Evolutionary conservation across 1,140 invertebrate genomes (phyloP).

Genomic region (Lepidurus packardi): DNA sequence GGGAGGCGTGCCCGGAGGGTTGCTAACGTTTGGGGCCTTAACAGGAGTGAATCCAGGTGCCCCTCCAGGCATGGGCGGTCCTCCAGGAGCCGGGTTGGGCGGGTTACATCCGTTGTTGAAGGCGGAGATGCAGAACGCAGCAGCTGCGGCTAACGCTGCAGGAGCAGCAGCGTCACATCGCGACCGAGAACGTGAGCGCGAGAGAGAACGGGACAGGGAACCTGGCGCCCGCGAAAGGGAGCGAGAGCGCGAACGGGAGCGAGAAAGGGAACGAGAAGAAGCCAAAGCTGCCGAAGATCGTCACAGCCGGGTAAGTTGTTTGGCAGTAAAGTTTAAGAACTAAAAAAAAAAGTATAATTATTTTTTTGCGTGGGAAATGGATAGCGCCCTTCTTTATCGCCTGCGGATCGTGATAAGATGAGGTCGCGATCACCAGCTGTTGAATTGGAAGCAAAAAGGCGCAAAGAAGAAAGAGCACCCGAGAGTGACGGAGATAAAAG

Average conservation of each 20-base stretch:
- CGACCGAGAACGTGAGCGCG: slow-evolving; percentile 31
- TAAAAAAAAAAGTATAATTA: no score
- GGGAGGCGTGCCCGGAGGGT: slow-evolving; percentile 33
- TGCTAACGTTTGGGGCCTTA: slow-evolving; percentile 33
- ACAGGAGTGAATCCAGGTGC: slow-evolving; percentile 24
- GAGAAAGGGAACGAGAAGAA: slow-evolving; percentile 31
- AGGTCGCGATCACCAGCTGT: slow-evolving; percentile 27
- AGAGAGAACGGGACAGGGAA: slow-evolving; percentile 29
- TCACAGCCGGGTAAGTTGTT: slow-evolving; percentile 20
- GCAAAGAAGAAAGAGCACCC: slow-evolving; percentile 31
- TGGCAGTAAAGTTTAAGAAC: neutral
- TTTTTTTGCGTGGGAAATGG: neutral
- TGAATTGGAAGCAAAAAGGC: slow-evolving; percentile 30
- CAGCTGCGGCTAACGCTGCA: slow-evolving; percentile 33
- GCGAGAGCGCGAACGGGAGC: slow-evolving; percentile 28
- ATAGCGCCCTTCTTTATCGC: slow-evolving; percentile 14
- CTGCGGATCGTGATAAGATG: slow-evolving; percentile 28
- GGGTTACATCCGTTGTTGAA: slow-evolving; percentile 38
- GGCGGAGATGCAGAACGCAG: slow-evolving; percentile 26
- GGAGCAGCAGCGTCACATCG: slow-evolving; percentile 32
- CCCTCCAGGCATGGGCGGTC: slow-evolving; percentile 24
- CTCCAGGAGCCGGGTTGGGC: slow-evolving; percentile 31
- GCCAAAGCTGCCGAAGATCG: slow-evolving; percentile 25
- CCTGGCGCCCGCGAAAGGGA: slow-evolving; percentile 29
- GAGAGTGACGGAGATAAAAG: slow-evolving; percentile 95